Conservation (phyloP, 2,888 invertebrate species). For the Charanyca ferruginea region DNA sequence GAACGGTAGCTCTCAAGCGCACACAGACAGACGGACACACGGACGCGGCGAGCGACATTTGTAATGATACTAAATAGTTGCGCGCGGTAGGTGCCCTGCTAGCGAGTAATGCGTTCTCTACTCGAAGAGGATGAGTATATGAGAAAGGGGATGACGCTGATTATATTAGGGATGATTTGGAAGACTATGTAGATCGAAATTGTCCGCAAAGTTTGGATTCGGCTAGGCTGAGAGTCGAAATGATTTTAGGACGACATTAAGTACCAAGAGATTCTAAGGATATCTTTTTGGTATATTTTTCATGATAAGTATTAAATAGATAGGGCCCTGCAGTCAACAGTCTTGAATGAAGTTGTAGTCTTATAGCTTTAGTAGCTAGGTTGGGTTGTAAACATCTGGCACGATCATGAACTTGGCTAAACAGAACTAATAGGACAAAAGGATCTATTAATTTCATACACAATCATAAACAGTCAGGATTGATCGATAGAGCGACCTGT, state of each 20-base stretch:
- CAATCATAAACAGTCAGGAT: not conserved
- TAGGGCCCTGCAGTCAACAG: not conserved
- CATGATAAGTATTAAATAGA: not conserved
- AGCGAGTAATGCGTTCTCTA: slow-evolving; percentile 86
- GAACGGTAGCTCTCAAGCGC: slow-evolving; percentile 82
- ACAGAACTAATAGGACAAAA: not conserved
- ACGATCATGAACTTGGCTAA: not conserved
- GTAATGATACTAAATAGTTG: slow-evolving; percentile 91
- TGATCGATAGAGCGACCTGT: not conserved
- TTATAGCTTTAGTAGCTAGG: too few species aligned
- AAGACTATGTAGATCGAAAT: not conserved
- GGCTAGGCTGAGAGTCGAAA: not conserved
- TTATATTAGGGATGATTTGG: slow-evolving; percentile 10
- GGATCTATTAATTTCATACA: not conserved
- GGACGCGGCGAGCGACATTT: slow-evolving; percentile 86
- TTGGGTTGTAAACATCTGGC: not conserved
- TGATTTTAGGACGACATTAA: not conserved
- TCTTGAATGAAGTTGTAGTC: not conserved
- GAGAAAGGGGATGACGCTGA: slow-evolving; percentile 28
- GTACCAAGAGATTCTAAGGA: not conserved
- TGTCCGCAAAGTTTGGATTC: not conserved
- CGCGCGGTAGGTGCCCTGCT: slow-evolving; percentile 89
- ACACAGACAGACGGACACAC: slow-evolving; percentile 79
- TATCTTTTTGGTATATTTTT: not conserved
- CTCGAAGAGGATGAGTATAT: slow-evolving; percentile 68